Evolutionary conservation across 2,888 invertebrate species (phyloP).

Genomic region (Galerucella pusilla): DNA sequence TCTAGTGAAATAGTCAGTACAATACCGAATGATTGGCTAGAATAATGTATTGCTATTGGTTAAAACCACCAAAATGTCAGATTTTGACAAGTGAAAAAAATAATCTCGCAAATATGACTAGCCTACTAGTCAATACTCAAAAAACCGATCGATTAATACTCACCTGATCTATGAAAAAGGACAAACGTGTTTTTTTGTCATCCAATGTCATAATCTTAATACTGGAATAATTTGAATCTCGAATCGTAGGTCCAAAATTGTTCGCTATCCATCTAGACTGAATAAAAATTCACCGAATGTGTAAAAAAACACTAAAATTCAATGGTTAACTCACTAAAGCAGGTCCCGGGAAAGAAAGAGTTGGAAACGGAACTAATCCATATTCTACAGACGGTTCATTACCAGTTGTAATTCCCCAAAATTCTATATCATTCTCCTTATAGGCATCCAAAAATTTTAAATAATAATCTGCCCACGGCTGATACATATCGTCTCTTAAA

Average conservation of each 20-base stretch:
- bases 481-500: conserved; percentile 68
- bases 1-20: too few relatives aligned
- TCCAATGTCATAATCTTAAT: conserved; percentile 80
- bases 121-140: neutral
- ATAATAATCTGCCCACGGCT: conserved; percentile 84
- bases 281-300: conserved; percentile 7
- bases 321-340: conserved; percentile 16
- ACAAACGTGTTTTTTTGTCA: conserved; percentile 64
- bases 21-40: too few relatives aligned
- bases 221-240: conserved; percentile 68
- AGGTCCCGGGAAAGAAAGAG: conserved; percentile 18
- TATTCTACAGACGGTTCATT: conserved; percentile 84
- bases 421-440: conserved; percentile 71
- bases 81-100: too few relatives aligned
- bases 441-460: conserved; percentile 84
- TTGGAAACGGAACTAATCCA: conserved; percentile 21
- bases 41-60: too few relatives aligned
- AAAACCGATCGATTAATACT: neutral
- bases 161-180: conserved; percentile 35
- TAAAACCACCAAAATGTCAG: too few relatives aligned
- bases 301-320: too few relatives aligned
- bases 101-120: too few relatives aligned
- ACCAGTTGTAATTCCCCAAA: conserved; percentile 88
- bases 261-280: conserved; percentile 76
- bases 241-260: conserved; percentile 80